A percentile compares a stretch with the other conserved stretches of the same genome.
phyloP scores from a whole-genome alignment of 1,140 invertebrate genomes.

The Lasioglossum albipes region DNA sequence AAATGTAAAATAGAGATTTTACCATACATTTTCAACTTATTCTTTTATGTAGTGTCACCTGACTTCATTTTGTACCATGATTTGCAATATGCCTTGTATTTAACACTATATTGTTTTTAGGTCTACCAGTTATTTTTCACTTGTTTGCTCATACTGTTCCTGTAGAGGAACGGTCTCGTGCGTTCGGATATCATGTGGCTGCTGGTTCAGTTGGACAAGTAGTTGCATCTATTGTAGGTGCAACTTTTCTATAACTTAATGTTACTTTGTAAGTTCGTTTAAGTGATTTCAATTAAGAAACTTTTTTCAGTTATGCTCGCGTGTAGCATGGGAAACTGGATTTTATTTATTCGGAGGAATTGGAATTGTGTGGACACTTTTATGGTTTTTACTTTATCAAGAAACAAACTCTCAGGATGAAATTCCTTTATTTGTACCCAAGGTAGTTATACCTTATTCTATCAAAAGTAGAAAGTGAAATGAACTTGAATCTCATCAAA shows the following conservation, averaged over 20 bases:
- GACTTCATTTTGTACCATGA: no score
- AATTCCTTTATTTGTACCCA: conserved; percentile 84
- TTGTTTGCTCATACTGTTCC: conserved; percentile 89
- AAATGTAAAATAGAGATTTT: no score
- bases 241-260: conserved; percentile 1
- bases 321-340: conserved; percentile 85
- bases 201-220: conserved; percentile 89
- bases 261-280: neutral
- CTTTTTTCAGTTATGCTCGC: conserved; percentile 81
- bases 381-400: conserved; percentile 85
- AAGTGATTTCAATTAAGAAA: conserved; percentile 10
- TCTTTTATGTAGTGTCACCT: no score
- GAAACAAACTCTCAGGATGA: conserved; percentile 83
- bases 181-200: conserved; percentile 89
- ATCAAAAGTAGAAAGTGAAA: neutral
- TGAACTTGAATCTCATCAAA: neutral
- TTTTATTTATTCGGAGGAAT: conserved; percentile 88
- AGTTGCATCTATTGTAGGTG: conserved; percentile 85
- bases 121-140: conserved; percentile 90
- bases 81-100: neutral
- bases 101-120: conserved; percentile 74
- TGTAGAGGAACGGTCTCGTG: conserved; percentile 87
- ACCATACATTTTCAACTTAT: no score
- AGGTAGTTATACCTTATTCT: conserved; percentile 76
- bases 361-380: conserved; percentile 86